Evolutionary conservation across 1,140 invertebrate genomes (phyloP), one percentile per base, ranked within the genome.

Genomic region (Saccostrea cuccullata): DNA sequence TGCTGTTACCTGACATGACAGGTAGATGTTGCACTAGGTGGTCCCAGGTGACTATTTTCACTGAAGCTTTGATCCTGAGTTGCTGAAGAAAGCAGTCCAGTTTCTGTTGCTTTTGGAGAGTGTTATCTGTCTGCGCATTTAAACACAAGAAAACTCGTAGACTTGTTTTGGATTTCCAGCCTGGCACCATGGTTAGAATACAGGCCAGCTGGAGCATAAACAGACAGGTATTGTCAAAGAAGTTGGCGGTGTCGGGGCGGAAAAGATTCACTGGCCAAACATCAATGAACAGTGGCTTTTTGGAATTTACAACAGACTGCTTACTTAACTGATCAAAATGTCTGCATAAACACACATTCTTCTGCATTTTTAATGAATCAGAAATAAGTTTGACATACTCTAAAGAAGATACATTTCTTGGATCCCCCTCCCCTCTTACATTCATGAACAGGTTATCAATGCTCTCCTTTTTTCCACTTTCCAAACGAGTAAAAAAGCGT

Each of bases 181-280:
- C 90, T 70, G 90, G 94, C 82, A 94, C 94, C 97, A 99, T 99
- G 92, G 98, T 98, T 23, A 99, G 96, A 87, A 99, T 99, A 92
- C 98, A 99, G 1, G 98, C 98, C 82, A 99, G 94, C 95, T 99
- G 99, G 92, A 99, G 96, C 96, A 99, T 97, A 95, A 99, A 99
- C 84, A 99, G 96, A 88, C 95, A 96, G 47, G 95, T 90, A 97
- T 98, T 67, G 97, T 98, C 91, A 97, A 95, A 94, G 86, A 92
- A 94, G 84, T 91, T 94, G 13, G 93, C 92, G 26, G 93, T 94
- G 40, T 93, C 92, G 2, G 94, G 94, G 58, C 92, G 91, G 90
- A 95, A 94, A 26, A 95, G 92, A 90, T 95, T 95, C 77, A 95
- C 91, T 20, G 99, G 98, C 99, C 99, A 99, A 17, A 99, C 98